These are phyloP conservation scores for Eremobia ochroleuca DNA, from an alignment of 2,888 invertebrate species.

Conservation along the genomic window DNA sequence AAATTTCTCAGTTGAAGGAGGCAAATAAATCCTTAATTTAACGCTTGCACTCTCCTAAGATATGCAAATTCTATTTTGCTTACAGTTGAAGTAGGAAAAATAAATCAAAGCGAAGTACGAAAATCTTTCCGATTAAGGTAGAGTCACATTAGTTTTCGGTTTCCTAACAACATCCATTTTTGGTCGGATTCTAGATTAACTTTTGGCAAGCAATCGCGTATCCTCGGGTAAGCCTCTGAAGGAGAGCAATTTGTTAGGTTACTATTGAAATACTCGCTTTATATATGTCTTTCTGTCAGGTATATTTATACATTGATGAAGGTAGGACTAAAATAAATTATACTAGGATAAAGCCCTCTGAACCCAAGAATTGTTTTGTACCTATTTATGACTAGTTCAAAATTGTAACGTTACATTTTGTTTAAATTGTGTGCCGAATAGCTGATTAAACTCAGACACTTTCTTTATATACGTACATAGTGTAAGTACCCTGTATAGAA, in stretches of 20 bases:
- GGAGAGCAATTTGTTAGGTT: not conserved
- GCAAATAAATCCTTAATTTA: not conserved
- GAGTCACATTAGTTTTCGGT: not conserved
- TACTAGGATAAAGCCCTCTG: not conserved
- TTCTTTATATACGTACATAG: too few species aligned
- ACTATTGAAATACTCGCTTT: not conserved
- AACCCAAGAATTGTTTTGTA: not conserved
- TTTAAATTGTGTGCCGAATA: not conserved
- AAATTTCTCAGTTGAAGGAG: not conserved
- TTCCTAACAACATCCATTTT: not conserved
- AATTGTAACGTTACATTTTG: too few species aligned
- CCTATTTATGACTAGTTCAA: not conserved
- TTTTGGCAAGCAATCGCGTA: not conserved
- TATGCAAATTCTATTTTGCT: not conserved
- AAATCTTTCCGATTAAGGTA: not conserved
- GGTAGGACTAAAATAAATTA: not conserved
- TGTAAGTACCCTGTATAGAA: not conserved
- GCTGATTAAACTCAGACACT: too few species aligned
- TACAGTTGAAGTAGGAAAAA: not conserved
- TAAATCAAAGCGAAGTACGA: not conserved
- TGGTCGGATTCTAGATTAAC: not conserved
- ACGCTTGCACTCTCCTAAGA: not conserved
- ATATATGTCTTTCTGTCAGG: not conserved
- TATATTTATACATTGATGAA: not conserved
- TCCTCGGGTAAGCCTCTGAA: not conserved